Conservation (phyloP, 1,140 invertebrate species). For the Fopius arisanus region DNA sequence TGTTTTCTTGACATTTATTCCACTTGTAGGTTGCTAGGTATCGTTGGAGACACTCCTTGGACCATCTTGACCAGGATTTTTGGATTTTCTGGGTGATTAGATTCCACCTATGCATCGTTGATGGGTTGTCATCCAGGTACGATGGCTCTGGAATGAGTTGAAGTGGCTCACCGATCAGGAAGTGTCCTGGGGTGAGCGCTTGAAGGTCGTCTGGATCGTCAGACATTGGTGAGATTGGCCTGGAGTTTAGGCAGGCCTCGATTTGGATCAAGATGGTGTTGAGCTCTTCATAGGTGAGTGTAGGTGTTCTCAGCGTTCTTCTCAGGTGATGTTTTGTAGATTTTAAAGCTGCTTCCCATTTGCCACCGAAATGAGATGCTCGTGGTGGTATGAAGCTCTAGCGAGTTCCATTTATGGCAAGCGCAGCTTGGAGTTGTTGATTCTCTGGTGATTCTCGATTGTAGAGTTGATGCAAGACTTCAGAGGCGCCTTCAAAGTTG, state of each 20-base stretch:
- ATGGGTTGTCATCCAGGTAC: background rate
- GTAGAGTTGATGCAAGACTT: constrained; percentile 23
- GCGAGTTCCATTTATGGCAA: constrained; percentile 4
- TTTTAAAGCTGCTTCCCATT: constrained; percentile 11
- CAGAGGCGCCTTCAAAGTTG: constrained; percentile 27
- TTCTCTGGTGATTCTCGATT: background rate
- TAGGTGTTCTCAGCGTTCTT: background rate
- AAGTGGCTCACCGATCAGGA: background rate
- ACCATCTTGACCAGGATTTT: no score
- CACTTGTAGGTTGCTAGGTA: no score
- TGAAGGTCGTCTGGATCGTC: no score
- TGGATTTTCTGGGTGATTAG: no score
- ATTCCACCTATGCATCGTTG: background rate
- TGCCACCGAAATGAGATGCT: constrained; percentile 16
- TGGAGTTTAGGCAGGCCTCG: background rate
- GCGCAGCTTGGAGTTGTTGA: background rate
- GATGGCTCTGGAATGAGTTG: background rate
- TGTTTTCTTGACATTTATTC: no score
- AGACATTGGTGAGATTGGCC: background rate
- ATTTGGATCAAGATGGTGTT: background rate
- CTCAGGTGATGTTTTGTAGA: background rate
- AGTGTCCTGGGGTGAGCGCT: no score
- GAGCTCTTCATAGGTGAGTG: no score
- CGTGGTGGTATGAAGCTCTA: constrained; percentile 10
- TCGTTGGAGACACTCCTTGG: no score